Base-by-base conservation (phyloP, 2,888 invertebrate species). In the Xestobium rufovillosum region DNA sequence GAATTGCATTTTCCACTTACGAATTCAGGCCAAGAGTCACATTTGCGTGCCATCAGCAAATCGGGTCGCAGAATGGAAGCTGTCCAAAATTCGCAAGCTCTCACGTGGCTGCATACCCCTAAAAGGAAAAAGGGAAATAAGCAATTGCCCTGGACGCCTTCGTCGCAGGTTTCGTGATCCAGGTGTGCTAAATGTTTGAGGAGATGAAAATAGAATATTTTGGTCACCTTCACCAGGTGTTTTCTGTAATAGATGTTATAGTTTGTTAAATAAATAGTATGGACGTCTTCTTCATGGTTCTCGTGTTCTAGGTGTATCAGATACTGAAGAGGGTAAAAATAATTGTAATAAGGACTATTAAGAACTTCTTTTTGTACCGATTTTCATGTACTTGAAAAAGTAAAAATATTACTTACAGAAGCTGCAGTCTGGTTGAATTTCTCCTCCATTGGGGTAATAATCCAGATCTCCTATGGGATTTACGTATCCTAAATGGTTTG, bases 361-460 rank as follows among this genome's bases (percentile, higher is more conserved):
- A n/a, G n/a, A n/a, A n/a, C n/a, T n/a, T n/a, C n/a, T n/a, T n/a
- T n/a, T n/a, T n/a, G n/a, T n/a, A n/a, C n/a, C n/a, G n/a, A n/a
- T n/a, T n/a, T n/a, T n/a, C n/a, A n/a, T n/a, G n/a, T n/a, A n/a
- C n/a, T n/a, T n/a, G n/a, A n/a, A n/a, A n/a, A n/a, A n/a, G n/a
- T n/a, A n/a, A n/a, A n/a, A n/a, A n/a, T n/a, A n/a, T 28, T 25
- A 53, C 52, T 56, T 50, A 60, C 61, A 57, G 31, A 48, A 48
- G 4, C 41, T 41, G 44, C 78, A 78, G 1, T 73, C 76, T 1
- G 73, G 73, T 48, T 78, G 78, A 2, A 53, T 48, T 47, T 64
- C 57, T 3, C 77, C 77, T 1, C 77, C 77, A 47, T 77, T 76
- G 3, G 74, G 70, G 57, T 75, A 78, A 55, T 73, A 75, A 56